Base-by-base conservation (phyloP, 2,113 vertebrate genomes). In the Dromiciops gliroides region DNA sequence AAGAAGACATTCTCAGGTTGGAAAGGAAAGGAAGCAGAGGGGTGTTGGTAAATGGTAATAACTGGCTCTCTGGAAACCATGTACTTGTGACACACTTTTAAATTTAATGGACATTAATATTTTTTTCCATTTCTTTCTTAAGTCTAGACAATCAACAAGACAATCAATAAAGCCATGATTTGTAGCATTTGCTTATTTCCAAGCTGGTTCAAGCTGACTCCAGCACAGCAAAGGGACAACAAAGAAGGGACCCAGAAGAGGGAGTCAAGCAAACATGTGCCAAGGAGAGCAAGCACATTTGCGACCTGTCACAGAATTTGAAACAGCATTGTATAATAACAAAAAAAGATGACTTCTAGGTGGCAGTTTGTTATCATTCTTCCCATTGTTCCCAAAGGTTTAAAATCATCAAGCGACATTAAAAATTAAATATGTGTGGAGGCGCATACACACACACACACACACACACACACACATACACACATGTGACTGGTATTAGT, bases 361-460 rank as follows among this genome's bases (percentile, higher is more conserved):
- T 23, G n/a, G 37, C n/a, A 6, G n/a, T 44, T 75, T 75, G 60
- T 67, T 48, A 92, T 90, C 89, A 31, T 48, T 92, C 92, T 89
- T 90, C 24, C 24, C 89, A 10, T 28, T 93, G 67, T 44, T 83
- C 16, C 67, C n/a, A 56, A 19, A 92, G 16, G 52, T 6, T 95
- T 48, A 91, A 95, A 94, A 47, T 51, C 75, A 83, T 91, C 92
- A 37, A 89, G 3, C 67, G 91, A 9, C 67, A 50, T 92, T 89
- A 91, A 93, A 94, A 44, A 90, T 56, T 89, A 9, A 90, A 25
- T 3, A 51, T 44, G n/a, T 37, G 49, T 28, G 28, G n/a, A n/a
- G n/a, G 37, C n/a, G 7, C 24, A 90, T 49, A 50, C 22, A 44
- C 11, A 6, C 47, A 93, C 49, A 88, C 50, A 60, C 89, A 91